Conservation (phyloP, 2,113 vertebrate species). For the Chaetodon trifascialis region DNA sequence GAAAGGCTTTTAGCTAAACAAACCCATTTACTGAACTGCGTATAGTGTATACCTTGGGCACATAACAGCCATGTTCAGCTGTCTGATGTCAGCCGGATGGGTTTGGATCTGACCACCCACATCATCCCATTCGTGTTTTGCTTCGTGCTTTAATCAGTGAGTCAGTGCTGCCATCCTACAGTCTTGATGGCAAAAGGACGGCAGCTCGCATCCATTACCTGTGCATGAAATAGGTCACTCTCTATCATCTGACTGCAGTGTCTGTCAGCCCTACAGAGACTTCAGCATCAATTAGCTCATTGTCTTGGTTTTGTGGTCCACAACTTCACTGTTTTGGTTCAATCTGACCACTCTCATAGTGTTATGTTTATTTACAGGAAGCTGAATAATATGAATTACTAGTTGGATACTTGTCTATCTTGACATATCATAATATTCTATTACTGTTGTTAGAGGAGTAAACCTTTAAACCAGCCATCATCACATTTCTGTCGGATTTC, state of each 20-base stretch:
- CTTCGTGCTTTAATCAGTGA: no score
- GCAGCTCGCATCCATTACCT: background rate
- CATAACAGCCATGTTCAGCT: background rate
- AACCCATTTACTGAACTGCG: conserved; percentile 31
- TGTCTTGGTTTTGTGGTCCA: background rate
- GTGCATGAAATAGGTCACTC: background rate
- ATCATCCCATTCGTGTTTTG: background rate
- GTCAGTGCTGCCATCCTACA: no score
- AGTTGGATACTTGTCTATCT: background rate
- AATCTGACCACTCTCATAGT: background rate
- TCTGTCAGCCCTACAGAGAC: background rate
- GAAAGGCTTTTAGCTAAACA: conserved; percentile 42
- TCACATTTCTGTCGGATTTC: background rate
- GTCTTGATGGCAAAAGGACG: background rate
- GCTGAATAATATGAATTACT: background rate
- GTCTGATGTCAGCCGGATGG: conserved; percentile 9
- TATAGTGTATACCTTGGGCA: conserved; percentile 6
- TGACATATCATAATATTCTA: background rate
- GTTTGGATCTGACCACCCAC: conserved; percentile 41
- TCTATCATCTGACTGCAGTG: background rate
- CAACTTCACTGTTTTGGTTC: background rate
- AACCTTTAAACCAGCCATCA: background rate
- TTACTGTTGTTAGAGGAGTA: background rate
- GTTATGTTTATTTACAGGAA: background rate
- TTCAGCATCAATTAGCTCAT: background rate